A percentile compares a stretch with the other conserved stretches of the same genome.
Evolutionary conservation across 1,140 invertebrate genomes (phyloP).

Genomic region (Oryctes rhinoceros): DNA sequence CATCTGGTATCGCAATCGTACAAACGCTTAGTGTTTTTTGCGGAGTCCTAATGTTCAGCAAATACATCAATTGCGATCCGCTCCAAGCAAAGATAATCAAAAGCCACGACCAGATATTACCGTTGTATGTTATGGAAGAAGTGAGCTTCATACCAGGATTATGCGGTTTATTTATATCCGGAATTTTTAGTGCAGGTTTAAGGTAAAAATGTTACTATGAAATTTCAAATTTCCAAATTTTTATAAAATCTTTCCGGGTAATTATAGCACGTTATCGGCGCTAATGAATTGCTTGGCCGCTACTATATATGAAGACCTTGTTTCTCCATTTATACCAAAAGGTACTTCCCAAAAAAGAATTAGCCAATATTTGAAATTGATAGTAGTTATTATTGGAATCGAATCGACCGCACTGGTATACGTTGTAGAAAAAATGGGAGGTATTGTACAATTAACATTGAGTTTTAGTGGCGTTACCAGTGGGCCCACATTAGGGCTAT

Average conservation of each 20-base stretch:
- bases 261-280: constrained; percentile 70
- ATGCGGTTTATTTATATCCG: constrained; percentile 70
- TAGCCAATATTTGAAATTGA: constrained; percentile 65
- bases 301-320: constrained; percentile 73
- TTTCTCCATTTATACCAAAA: constrained; percentile 60
- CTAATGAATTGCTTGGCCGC: constrained; percentile 73
- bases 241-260: not conserved
- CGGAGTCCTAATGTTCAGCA: constrained; percentile 75
- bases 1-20: constrained; percentile 16
- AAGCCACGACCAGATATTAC: constrained; percentile 64
- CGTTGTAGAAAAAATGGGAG: constrained; percentile 69
- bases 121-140: constrained; percentile 69
- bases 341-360: constrained; percentile 62
- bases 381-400: constrained; percentile 68
- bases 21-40: constrained; percentile 60
- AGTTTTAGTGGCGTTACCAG: constrained; percentile 70
- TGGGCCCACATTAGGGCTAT: constrained; percentile 72
- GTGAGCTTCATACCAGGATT: constrained; percentile 66
- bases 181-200: constrained; percentile 71
- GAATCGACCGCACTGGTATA: constrained; percentile 69
- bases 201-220: constrained; percentile 61
- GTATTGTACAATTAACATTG: constrained; percentile 69
- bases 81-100: constrained; percentile 58
- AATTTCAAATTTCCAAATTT: not conserved
- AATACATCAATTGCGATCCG: constrained; percentile 74